These are phyloP conservation scores for Polyommatus iphigenia DNA, from an alignment of 2,888 invertebrate species.

Conservation along the genomic window DNA sequence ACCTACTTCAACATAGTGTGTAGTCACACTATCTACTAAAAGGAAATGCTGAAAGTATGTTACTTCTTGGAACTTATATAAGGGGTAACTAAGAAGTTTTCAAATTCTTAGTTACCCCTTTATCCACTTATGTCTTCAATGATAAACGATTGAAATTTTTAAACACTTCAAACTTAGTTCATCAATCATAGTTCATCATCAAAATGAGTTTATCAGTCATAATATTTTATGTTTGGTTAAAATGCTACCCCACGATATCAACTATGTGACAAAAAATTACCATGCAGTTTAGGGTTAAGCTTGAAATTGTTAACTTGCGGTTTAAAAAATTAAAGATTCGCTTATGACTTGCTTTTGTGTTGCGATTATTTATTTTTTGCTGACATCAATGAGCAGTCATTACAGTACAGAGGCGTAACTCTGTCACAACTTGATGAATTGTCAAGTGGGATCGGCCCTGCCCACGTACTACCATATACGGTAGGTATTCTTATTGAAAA, in stretches of 20 bases:
- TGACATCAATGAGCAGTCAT: conserved; percentile 18
- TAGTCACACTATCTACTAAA: no score
- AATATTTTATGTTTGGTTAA: no score
- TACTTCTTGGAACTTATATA: not conserved
- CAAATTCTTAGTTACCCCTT: no score
- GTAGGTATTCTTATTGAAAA: conserved; percentile 11
- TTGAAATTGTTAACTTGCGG: not conserved
- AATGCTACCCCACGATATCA: no score
- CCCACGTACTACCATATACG: conserved; percentile 11
- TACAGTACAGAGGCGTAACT: conserved; percentile 21
- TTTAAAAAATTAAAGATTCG: not conserved
- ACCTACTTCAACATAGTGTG: not conserved
- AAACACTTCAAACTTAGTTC: no score
- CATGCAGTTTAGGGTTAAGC: not conserved
- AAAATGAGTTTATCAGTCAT: no score
- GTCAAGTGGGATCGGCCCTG: not conserved
- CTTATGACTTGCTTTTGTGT: not conserved
- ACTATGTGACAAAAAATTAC: not conserved
- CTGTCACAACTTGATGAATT: conserved; percentile 27
- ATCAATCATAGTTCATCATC: no score
- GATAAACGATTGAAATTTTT: no score
- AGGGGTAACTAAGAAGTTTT: no score
- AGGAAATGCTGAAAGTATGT: not conserved
- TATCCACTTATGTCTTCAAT: no score
- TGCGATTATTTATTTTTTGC: conserved; percentile 18